Percentiles rank a stretch among this genome's conserved stretches.
These are phyloP conservation scores for Cyaniris semiargus DNA, from an alignment of 2,888 invertebrate species.

Conservation along the genomic window DNA sequence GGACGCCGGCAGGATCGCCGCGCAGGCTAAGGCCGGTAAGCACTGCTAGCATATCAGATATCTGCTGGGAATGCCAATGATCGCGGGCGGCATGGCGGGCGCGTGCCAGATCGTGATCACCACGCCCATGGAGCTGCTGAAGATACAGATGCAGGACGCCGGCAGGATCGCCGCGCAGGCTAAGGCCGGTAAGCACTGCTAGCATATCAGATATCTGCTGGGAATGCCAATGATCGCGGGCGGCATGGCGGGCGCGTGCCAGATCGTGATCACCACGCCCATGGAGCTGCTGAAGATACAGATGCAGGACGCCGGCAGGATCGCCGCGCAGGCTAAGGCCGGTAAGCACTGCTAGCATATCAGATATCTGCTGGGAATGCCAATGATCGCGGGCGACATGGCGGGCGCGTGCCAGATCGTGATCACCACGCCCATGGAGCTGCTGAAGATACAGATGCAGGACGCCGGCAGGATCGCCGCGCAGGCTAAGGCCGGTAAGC, in stretches of 20 bases:
- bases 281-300: slow-evolving; percentile 99
- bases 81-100: slow-evolving; percentile 97
- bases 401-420: slow-evolving; percentile 99
- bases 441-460: slow-evolving; percentile 99
- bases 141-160: slow-evolving; percentile 99
- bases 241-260: slow-evolving; percentile 96
- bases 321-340: slow-evolving; percentile 86
- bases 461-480: slow-evolving; percentile 94
- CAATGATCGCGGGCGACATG: slow-evolving; percentile 95
- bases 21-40: slow-evolving; percentile 84
- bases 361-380: no score
- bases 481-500: slow-evolving; percentile 83
- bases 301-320: slow-evolving; percentile 97
- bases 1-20: slow-evolving; percentile 94
- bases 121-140: slow-evolving; percentile 99
- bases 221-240: slow-evolving; percentile 98
- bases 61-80: no score
- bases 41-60: no score
- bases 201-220: no score
- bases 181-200: slow-evolving; percentile 75
- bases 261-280: slow-evolving; percentile 98
- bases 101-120: slow-evolving; percentile 98
- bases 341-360: slow-evolving; percentile 66
- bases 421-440: slow-evolving; percentile 99
- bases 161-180: slow-evolving; percentile 91